Percentiles rank a stretch among this genome's conserved stretches.
These are phyloP conservation scores for Hycleus phaleratus DNA, from an alignment of 1,140 invertebrate species.

Conservation along the genomic window DNA sequence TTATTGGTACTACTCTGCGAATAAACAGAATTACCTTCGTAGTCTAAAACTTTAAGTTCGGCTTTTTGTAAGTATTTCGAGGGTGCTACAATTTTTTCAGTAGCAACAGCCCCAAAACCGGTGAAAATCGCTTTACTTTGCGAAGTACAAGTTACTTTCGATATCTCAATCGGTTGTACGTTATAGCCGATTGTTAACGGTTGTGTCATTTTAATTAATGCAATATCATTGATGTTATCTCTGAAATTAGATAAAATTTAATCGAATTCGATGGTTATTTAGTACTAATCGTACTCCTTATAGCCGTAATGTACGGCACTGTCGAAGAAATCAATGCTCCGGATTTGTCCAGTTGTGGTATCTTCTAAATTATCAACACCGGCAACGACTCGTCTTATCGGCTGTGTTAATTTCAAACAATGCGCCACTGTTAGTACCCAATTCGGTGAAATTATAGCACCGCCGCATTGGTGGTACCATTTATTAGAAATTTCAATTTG, in stretches of 20 bases:
- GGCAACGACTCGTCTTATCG: not conserved
- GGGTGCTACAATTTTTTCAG: no score
- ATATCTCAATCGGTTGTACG: not conserved
- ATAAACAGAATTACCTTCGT: no score
- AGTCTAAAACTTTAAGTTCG: no score
- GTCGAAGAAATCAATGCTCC: no score
- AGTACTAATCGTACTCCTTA: no score
- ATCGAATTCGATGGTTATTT: no score
- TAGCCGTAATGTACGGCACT: no score
- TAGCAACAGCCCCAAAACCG: no score
- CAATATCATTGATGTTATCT: not conserved
- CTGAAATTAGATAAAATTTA: not conserved
- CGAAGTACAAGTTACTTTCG: not conserved
- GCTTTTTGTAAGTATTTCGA: no score
- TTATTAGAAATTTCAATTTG: not conserved
- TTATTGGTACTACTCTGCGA: no score
- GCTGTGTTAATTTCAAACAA: not conserved
- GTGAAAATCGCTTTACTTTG: no score
- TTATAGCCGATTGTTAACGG: not conserved
- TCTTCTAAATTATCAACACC: not conserved
- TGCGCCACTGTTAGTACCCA: slow-evolving; percentile 3
- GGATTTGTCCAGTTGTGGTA: no score
- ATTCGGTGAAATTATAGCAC: not conserved
- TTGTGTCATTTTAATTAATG: not conserved
- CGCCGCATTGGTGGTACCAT: slow-evolving; percentile 1